Conservation (phyloP, 2,888 invertebrate genomes). For the Phalera bucephala region DNA sequence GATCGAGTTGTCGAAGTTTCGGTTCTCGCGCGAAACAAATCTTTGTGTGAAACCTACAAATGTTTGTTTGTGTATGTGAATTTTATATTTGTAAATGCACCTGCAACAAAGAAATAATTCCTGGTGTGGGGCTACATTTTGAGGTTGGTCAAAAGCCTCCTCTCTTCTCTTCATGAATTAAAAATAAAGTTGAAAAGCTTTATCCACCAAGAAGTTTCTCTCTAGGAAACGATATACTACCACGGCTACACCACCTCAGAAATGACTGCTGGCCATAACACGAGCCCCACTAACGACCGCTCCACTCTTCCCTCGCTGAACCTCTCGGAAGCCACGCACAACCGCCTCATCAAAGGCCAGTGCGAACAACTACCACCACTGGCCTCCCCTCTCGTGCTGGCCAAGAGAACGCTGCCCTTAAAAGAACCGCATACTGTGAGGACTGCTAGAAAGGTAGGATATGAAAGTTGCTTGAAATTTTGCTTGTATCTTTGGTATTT, state of each 20-base stretch:
- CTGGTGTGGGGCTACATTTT: too few relatives aligned
- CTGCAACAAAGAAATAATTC: too few relatives aligned
- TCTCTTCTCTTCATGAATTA: too few relatives aligned
- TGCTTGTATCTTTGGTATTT: too few relatives aligned
- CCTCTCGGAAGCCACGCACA: conserved; percentile 61
- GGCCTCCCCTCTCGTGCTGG: conserved; percentile 68
- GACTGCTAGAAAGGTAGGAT: conserved; percentile 54
- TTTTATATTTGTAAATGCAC: too few relatives aligned
- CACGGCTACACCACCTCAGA: conserved; percentile 74
- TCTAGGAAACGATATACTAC: conserved; percentile 76
- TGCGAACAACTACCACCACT: conserved; percentile 72
- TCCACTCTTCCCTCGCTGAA: conserved; percentile 69
- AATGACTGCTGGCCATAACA: conserved; percentile 58
- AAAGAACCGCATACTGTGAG: conserved; percentile 57
- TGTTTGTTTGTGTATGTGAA: too few relatives aligned
- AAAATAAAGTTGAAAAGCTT: too few relatives aligned
- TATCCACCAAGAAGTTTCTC: not conserved
- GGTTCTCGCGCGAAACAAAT: too few relatives aligned
- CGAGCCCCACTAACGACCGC: conserved; percentile 64
- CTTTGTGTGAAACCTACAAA: too few relatives aligned
- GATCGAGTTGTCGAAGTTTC: too few relatives aligned
- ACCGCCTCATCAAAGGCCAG: conserved; percentile 58
- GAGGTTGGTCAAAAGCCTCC: too few relatives aligned
- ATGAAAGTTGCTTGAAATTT: too few relatives aligned
- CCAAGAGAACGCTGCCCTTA: conserved; percentile 48